Evolutionary conservation across 1,140 invertebrate genomes (phyloP).

Genomic region (Drosophila sturtevanti): DNA sequence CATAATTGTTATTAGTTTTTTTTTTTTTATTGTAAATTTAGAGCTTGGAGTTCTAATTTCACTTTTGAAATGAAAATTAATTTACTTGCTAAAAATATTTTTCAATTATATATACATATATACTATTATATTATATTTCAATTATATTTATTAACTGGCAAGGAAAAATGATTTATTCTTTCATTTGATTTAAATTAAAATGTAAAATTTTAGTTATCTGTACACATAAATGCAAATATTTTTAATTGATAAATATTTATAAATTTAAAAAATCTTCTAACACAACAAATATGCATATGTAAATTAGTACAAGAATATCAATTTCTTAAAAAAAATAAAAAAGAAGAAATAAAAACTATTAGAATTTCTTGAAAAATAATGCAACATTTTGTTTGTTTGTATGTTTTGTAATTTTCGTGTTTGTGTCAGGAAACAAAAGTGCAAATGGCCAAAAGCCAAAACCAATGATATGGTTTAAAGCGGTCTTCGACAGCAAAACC

Average conservation of each 20-base stretch:
- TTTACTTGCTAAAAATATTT: too few relatives aligned
- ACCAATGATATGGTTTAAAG: constrained; percentile 33
- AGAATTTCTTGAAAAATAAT: not conserved
- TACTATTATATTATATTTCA: too few relatives aligned
- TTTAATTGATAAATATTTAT: not conserved
- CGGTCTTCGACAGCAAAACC: constrained; percentile 9
- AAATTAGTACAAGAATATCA: not conserved
- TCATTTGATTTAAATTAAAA: too few relatives aligned
- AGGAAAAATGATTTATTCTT: too few relatives aligned
- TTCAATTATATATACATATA: too few relatives aligned
- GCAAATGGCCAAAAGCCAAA: constrained; percentile 49
- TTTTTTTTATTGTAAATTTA: too few relatives aligned
- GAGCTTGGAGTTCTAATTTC: too few relatives aligned
- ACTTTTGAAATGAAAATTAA: too few relatives aligned
- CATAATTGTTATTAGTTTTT: too few relatives aligned
- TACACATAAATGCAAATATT: not conserved
- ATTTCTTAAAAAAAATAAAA: not conserved
- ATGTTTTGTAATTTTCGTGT: not conserved
- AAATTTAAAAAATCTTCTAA: not conserved
- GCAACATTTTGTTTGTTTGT: not conserved
- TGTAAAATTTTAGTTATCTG: not conserved
- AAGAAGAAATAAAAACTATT: not conserved
- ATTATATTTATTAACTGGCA: too few relatives aligned
- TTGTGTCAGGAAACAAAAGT: constrained; percentile 29
- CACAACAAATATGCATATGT: not conserved